A percentile compares a stretch with the other conserved stretches of the same genome.
Evolutionary conservation across 2,888 invertebrate genomes (phyloP).

Genomic region (Phortica magna): DNA sequence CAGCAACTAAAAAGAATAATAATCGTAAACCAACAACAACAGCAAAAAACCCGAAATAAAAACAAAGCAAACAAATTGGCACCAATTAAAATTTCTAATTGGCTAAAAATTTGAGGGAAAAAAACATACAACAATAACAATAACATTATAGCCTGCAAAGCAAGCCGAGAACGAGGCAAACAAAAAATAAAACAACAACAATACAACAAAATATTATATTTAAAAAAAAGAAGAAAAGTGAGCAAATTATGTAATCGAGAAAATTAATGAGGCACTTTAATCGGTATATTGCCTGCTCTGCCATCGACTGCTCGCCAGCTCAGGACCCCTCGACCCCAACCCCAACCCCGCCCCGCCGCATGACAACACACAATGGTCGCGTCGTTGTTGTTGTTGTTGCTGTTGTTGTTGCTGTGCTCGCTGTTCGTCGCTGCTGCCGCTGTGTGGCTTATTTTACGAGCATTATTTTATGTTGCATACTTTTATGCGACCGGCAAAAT

Average conservation of each 20-base stretch:
- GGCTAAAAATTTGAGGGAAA: neutral
- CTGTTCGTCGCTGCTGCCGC: neutral
- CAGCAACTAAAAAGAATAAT: neutral
- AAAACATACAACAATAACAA: neutral
- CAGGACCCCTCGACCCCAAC: neutral
- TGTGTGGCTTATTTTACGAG: neutral
- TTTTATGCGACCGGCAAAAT: neutral
- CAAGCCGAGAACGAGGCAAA: neutral
- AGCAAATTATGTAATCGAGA: slow-evolving; percentile 17
- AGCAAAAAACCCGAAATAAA: neutral
- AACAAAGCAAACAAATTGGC: slow-evolving; percentile 12
- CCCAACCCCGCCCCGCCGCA: too few relatives aligned
- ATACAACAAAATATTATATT: neutral
- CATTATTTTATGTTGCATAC: neutral
- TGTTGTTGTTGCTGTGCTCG: neutral
- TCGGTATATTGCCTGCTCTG: neutral
- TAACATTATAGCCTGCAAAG: neutral
- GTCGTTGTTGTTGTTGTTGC: neutral
- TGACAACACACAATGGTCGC: too few relatives aligned
- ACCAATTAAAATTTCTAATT: slow-evolving; percentile 34
- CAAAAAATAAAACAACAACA: neutral
- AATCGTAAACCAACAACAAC: neutral
- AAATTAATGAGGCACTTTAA: slow-evolving; percentile 18
- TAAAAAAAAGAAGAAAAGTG: neutral
- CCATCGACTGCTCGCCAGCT: neutral